These are phyloP conservation scores for Callionymus lyra DNA, from an alignment of 2,113 vertebrate genomes.

Conservation along the genomic window DNA sequence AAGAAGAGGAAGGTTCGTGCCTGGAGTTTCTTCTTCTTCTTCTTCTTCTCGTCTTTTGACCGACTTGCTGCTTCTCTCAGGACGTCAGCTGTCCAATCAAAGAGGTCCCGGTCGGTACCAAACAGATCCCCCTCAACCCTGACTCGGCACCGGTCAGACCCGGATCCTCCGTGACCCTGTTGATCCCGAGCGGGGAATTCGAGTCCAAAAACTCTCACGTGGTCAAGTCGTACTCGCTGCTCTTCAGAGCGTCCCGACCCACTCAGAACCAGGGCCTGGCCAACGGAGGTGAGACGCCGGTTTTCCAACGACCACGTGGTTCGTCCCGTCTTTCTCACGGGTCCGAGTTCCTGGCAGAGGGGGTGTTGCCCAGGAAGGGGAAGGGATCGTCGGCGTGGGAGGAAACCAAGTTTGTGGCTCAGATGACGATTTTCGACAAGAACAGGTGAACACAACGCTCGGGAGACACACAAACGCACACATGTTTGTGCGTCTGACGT, in stretches of 20 bases:
- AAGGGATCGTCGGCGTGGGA: slow-evolving; percentile 79
- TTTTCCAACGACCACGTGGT: background rate
- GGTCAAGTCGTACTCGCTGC: slow-evolving; percentile 95
- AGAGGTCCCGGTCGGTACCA: slow-evolving; percentile 96
- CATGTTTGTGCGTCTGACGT: too few relatives aligned
- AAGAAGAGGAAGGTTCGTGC: slow-evolving; percentile 91
- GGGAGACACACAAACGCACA: background rate
- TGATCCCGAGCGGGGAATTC: slow-evolving; percentile 94
- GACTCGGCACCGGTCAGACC: slow-evolving; percentile 79
- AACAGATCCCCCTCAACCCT: slow-evolving; percentile 97
- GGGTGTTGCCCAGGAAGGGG: slow-evolving; percentile 79
- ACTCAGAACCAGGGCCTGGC: slow-evolving; percentile 59
- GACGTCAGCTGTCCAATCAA: slow-evolving; percentile 96
- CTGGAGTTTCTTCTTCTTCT: background rate
- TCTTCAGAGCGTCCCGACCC: slow-evolving; percentile 79
- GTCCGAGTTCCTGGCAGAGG: slow-evolving; percentile 66
- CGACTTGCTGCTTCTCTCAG: slow-evolving; percentile 50
- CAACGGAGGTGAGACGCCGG: slow-evolving; percentile 77
- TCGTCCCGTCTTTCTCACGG: background rate
- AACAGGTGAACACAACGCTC: slow-evolving; percentile 85
- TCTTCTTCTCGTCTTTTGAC: background rate
- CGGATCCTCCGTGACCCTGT: slow-evolving; percentile 79
- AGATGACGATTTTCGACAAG: slow-evolving; percentile 99
- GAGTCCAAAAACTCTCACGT: slow-evolving; percentile 97
- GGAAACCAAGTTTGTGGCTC: slow-evolving; percentile 87